A percentile compares a stretch with the other conserved stretches of the same genome.
Evolutionary conservation across 2,113 vertebrate genomes (phyloP).

Genomic region (western clawed frog (Xenopus tropicalis)): UCB_Xtro_10.0 CM004443.2:9633501-9634000

Average conservation of each 20-base stretch:
- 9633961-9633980: constrained; percentile 15
- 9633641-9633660: too few species aligned
- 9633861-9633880: constrained; percentile 49
- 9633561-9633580: too few species aligned
- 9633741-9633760: constrained; percentile 31
- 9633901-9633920: too few species aligned
- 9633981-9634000: constrained; percentile 50
- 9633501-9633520: too few species aligned
- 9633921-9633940: too few species aligned
- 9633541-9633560: too few species aligned
- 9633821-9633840: not conserved
- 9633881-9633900: too few species aligned
- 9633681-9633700: not conserved
- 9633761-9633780: constrained; percentile 13
- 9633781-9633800: constrained; percentile 15
- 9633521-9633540: too few species aligned
- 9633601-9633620: too few species aligned
- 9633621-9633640: too few species aligned
- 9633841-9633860: constrained; percentile 38
- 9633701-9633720: constrained; percentile 37
- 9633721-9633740: constrained; percentile 56
- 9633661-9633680: constrained; percentile 6
- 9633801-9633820: constrained; percentile 8
- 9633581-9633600: too few species aligned
- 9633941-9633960: too few species aligned